Conservation (phyloP, 2,888 invertebrate genomes). For the Acanthopleura granulata region DNA sequence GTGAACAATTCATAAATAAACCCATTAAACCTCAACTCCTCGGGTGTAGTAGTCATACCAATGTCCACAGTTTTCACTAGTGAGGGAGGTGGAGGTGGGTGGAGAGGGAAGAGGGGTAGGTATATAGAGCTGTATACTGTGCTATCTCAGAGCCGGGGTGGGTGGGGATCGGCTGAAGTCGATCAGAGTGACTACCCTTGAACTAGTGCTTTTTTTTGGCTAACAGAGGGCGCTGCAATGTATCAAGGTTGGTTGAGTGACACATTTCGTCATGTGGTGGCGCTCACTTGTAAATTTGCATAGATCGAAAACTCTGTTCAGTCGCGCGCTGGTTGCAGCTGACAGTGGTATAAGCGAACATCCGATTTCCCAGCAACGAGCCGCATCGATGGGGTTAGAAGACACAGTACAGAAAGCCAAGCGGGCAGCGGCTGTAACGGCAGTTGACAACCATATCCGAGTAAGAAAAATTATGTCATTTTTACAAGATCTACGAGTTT, state of each 20-base stretch:
- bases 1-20: no score
- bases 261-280: slow-evolving; percentile 1
- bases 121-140: no score
- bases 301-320: not conserved
- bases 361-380: not conserved
- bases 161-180: not conserved
- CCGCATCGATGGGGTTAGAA: slow-evolving; percentile 29
- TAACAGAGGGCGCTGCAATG: not conserved
- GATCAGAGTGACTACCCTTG: not conserved
- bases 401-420: slow-evolving; percentile 50
- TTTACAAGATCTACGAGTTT: no score
- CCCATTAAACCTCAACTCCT: no score
- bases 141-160: no score
- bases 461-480: slow-evolving; percentile 29
- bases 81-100: no score
- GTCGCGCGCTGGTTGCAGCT: not conserved
- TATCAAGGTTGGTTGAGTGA: not conserved
- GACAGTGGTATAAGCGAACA: not conserved
- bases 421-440: slow-evolving; percentile 58
- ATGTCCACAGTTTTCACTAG: no score
- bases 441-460: slow-evolving; percentile 59
- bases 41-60: no score
- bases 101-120: no score
- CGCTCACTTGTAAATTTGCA: slow-evolving; percentile 15
- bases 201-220: not conserved